Evolutionary conservation across 2,888 invertebrate genomes (phyloP), one percentile per base, ranked within the genome.

Genomic region (Nomada lathburiana): DNA sequence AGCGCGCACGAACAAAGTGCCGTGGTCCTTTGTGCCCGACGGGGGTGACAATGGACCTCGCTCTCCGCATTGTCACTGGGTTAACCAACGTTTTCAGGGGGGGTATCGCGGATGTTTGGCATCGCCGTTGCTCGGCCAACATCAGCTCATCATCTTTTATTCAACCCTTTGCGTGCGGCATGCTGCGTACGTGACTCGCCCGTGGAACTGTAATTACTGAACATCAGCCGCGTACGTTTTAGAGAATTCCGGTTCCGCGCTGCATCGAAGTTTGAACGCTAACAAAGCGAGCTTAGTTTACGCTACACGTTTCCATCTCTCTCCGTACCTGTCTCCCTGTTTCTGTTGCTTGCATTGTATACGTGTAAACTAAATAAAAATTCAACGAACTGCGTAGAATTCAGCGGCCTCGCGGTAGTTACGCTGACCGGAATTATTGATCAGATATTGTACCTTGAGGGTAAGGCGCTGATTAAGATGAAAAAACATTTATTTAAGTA

Each of bases 1-100:
- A 73, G 70, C 81, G 76, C 77, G 70, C 70, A 73, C 47, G 79
- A 76, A 89, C 89, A 89, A 89, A 91, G 90, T 90, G 82, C 83
- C 74, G 63, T 71, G 60, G 81, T 81, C 86, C 86, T 90, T 91
- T 92, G 90, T 91, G 53, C 84, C 76, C 84, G 79, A 87, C 76
- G 84, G 84, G 89, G 89, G 86, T 89, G 89, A 87, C 90, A 89
- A 86, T 88, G 81, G 90, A 87, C 85, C 88, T 87, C 80, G 89
- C 86, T 88, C 83, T 89, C 86, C 85, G 91, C 89, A 92, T 93
- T 93, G 93, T 93, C 92, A 92, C 91, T 84, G 86, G 89, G 89
- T 93, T 93, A 92, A 93, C 92, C 92, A 93, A 92, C 90, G 88
- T 85, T 88, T 85, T 78, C 85, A 79, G 70, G 80, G 70, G 80